phyloP scores from a whole-genome alignment of 23 tunicate genomes.

The Ascidia mentula region DNA sequence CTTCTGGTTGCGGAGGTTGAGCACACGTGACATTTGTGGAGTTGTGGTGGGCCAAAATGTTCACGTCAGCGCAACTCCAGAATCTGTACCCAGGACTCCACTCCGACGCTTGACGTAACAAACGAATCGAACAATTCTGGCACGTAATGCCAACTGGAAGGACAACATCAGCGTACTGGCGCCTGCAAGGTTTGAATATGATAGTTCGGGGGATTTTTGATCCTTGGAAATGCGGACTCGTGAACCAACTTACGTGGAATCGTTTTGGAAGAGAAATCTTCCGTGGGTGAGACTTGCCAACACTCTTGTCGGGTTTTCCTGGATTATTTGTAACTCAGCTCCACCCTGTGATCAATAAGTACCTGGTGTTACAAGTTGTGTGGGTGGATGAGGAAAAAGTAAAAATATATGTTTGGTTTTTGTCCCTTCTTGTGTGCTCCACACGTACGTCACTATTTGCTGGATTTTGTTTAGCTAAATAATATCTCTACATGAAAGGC shows the following conservation, averaged over 20 bases:
- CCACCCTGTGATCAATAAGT: constrained; percentile 30
- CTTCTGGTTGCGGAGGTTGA: background rate
- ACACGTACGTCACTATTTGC: too few relatives aligned
- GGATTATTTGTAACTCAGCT: constrained; percentile 53
- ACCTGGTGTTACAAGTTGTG: too few relatives aligned
- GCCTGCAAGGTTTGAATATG: constrained; percentile 30
- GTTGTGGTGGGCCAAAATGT: constrained; percentile 44
- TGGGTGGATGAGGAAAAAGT: too few relatives aligned
- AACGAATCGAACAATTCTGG: constrained; percentile 55
- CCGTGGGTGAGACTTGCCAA: constrained; percentile 53
- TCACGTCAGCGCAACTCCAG: constrained; percentile 91
- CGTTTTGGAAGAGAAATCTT: constrained; percentile 59
- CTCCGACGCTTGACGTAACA: constrained; percentile 83
- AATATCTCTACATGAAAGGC: too few relatives aligned
- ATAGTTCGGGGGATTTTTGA: background rate
- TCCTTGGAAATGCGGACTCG: background rate
- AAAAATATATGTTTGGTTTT: too few relatives aligned
- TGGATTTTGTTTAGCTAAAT: too few relatives aligned
- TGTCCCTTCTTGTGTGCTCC: too few relatives aligned
- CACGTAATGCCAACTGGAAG: constrained; percentile 50
- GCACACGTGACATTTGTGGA: constrained; percentile 30
- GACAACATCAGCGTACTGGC: constrained; percentile 62
- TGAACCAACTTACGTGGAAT: constrained; percentile 91
- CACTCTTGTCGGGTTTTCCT: constrained; percentile 36
- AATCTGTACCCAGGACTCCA: constrained; percentile 67